Percentiles rank a stretch among this genome's conserved stretches.
Conservation (phyloP, 2,888 invertebrate species). For the Eilema caniola region DNA sequence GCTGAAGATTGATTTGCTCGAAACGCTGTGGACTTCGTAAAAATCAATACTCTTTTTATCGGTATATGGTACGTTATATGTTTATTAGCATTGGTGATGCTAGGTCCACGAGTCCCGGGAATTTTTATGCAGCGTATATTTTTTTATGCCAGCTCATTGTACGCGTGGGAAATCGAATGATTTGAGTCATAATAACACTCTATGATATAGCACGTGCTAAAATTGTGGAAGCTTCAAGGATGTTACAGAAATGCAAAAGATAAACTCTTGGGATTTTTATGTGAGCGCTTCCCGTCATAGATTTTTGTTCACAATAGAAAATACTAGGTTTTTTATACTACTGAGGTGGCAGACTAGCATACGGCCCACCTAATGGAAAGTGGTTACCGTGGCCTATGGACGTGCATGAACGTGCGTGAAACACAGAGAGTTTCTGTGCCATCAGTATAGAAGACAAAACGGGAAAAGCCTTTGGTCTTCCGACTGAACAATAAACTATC, state of each 20-base stretch:
- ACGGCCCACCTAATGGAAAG: too few species aligned
- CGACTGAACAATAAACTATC: too few species aligned
- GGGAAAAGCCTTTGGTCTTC: too few species aligned
- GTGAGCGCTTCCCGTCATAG: background rate
- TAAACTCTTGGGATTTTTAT: background rate
- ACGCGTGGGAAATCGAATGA: background rate
- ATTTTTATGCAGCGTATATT: background rate
- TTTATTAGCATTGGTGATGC: background rate
- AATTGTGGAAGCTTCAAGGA: background rate
- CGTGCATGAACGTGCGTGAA: too few species aligned
- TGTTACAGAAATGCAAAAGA: background rate
- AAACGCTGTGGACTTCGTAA: background rate
- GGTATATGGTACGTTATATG: background rate
- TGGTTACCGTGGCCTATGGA: too few species aligned
- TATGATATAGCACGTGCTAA: background rate
- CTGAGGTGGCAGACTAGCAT: too few species aligned
- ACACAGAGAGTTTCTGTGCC: too few species aligned
- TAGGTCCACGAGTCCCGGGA: background rate
- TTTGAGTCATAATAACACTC: background rate
- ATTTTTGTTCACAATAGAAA: too few species aligned
- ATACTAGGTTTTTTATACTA: too few species aligned
- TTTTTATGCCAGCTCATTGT: slow-evolving; percentile 3
- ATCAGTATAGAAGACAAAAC: too few species aligned
- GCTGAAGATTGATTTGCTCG: background rate
- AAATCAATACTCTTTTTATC: slow-evolving; percentile 1